Conservation (phyloP, 1,140 invertebrate genomes). For the Anastatus disparis region DNA sequence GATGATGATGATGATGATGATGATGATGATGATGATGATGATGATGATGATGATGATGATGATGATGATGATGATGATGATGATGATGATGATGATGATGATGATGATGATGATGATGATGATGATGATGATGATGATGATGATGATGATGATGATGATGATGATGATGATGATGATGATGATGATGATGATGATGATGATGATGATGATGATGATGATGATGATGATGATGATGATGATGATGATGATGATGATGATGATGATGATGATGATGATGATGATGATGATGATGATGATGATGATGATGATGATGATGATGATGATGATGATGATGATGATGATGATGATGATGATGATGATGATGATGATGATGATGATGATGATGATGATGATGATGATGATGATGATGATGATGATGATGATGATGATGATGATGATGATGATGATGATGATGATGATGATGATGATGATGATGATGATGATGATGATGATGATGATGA, state of each 20-base stretch:
- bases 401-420: too few species aligned
- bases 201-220: slow-evolving; percentile 41
- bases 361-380: too few species aligned
- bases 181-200: slow-evolving; percentile 12
- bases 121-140: neutral
- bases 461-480: too few species aligned
- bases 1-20: neutral
- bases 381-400: too few species aligned
- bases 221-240: slow-evolving; percentile 46
- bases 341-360: too few species aligned
- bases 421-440: too few species aligned
- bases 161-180: neutral
- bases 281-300: too few species aligned
- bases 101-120: neutral
- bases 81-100: neutral
- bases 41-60: neutral
- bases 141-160: neutral
- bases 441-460: too few species aligned
- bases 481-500: too few species aligned
- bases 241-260: neutral
- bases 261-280: slow-evolving; percentile 27
- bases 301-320: too few species aligned
- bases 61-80: neutral
- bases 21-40: neutral
- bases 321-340: too few species aligned